Percentiles rank a stretch among this genome's conserved stretches.
Evolutionary conservation across 2,888 invertebrate genomes (phyloP).

Genomic region (Tenthredo notha): DNA sequence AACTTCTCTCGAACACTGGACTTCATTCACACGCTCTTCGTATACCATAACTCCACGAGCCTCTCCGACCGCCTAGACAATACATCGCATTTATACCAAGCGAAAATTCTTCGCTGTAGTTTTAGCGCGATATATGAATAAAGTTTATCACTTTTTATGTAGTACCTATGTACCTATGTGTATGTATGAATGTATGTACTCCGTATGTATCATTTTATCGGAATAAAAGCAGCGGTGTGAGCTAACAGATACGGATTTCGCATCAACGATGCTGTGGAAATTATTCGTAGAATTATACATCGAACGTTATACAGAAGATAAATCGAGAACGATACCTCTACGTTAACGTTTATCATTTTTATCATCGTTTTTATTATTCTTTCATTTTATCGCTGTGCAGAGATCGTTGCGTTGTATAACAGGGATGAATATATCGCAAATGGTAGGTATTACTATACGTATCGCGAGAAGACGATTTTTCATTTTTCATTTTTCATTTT

Average conservation of each 20-base stretch:
- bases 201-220: background rate
- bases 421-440: background rate
- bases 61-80: conserved; percentile 54
- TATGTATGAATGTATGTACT: background rate
- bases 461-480: background rate
- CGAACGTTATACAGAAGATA: background rate
- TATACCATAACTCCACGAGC: conserved; percentile 13
- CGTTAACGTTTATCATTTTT: background rate
- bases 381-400: background rate
- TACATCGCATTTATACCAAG: conserved; percentile 14
- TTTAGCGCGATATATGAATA: background rate
- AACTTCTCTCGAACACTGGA: conserved; percentile 61
- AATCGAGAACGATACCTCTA: background rate
- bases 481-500: background rate
- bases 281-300: background rate
- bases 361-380: background rate
- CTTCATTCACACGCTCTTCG: conserved; percentile 58
- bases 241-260: background rate
- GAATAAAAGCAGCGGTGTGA: background rate
- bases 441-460: background rate
- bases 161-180: background rate
- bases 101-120: background rate
- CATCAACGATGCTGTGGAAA: background rate
- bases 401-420: background rate
- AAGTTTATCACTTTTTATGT: background rate